phyloP scores from a whole-genome alignment of 2,113 vertebrate species.

The Tympanuchus pallidicinctus region DNA sequence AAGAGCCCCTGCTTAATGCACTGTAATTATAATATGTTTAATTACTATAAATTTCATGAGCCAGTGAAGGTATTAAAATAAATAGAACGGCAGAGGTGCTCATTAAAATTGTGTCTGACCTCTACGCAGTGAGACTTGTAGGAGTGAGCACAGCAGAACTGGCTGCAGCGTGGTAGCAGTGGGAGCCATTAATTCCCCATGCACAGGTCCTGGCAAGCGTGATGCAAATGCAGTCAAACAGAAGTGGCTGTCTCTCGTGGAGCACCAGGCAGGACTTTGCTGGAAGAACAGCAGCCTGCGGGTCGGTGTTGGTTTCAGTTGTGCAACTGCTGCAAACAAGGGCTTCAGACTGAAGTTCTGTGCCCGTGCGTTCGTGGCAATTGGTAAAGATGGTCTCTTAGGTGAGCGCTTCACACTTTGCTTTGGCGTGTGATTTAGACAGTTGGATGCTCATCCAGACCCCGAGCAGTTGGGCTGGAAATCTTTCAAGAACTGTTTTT shows the following conservation, averaged over 20 bases:
- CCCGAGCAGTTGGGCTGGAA: neutral
- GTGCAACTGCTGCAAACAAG: neutral
- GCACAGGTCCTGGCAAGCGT: constrained; percentile 12
- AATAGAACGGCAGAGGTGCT: constrained; percentile 49
- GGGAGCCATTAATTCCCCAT: constrained; percentile 36
- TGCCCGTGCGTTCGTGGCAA: neutral
- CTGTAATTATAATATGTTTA: constrained; percentile 59
- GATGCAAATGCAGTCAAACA: constrained; percentile 11
- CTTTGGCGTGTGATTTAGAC: neutral
- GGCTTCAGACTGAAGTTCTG: neutral
- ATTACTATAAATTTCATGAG: constrained; percentile 62
- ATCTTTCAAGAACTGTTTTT: neutral
- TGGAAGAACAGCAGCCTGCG: neutral
- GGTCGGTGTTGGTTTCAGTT: constrained; percentile 34
- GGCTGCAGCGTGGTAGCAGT: neutral
- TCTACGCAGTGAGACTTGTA: constrained; percentile 3
- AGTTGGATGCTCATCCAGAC: neutral
- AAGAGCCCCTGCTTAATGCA: constrained; percentile 59
- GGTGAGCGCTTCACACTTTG: neutral
- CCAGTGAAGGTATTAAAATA: constrained; percentile 69
- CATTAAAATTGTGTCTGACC: constrained; percentile 67
- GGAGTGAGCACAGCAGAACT: constrained; percentile 29
- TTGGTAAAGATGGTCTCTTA: neutral
- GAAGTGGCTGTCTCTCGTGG: neutral
- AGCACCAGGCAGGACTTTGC: neutral